phyloP scores from a whole-genome alignment of 2,888 invertebrate genomes.

The Boloria euphrosyne region DNA sequence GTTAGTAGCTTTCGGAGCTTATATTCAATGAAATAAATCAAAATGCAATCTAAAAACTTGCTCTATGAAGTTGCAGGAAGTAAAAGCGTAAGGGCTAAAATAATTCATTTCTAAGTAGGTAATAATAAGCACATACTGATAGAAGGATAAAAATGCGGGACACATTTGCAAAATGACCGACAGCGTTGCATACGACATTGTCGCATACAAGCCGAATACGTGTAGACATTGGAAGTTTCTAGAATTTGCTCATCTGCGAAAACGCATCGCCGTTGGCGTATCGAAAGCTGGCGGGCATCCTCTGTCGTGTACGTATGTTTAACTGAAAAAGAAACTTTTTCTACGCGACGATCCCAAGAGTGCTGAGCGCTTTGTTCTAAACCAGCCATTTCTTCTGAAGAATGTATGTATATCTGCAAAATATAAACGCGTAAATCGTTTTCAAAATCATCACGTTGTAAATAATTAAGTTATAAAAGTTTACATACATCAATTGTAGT shows the following conservation, averaged over 20 bases:
- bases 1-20: too few species aligned
- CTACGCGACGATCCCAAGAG: conserved; percentile 84
- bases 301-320: conserved; percentile 90
- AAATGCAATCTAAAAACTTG: too few species aligned
- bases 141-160: conserved; percentile 87
- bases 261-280: conserved; percentile 87
- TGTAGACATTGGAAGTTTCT: conserved; percentile 83
- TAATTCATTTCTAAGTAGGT: background rate
- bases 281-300: conserved; percentile 86
- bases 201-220: conserved; percentile 88
- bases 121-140: conserved; percentile 67
- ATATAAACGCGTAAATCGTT: too few species aligned
- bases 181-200: conserved; percentile 87
- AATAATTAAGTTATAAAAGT: background rate
- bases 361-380: conserved; percentile 87
- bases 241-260: conserved; percentile 86
- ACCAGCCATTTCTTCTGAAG: conserved; percentile 87
- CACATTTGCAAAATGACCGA: conserved; percentile 85
- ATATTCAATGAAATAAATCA: too few species aligned
- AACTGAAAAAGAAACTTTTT: conserved; percentile 85
- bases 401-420: conserved; percentile 83
- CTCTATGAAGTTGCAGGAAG: too few species aligned
- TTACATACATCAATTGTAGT: conserved; percentile 68
- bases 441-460: background rate
- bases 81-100: background rate